Percentiles rank a stretch among this genome's conserved stretches.
Conservation (phyloP, 2,888 invertebrate genomes). For the Drosophila lacicola region DNA sequence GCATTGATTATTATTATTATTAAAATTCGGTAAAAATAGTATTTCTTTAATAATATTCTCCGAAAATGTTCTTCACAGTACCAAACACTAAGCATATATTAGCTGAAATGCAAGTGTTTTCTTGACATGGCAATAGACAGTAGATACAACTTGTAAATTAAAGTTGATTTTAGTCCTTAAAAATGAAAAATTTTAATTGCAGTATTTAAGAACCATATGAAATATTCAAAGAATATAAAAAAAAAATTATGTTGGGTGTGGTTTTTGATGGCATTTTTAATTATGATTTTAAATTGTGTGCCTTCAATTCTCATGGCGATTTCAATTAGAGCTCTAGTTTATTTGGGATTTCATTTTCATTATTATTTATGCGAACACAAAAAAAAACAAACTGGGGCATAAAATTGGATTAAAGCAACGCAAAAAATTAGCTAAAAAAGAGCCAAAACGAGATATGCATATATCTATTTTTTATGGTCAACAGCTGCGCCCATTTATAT, state of each 20-base stretch:
- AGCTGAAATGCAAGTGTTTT: no score
- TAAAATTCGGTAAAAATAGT: no score
- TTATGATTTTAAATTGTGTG: conserved; percentile 26
- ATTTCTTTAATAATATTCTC: no score
- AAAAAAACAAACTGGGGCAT: conserved; percentile 18
- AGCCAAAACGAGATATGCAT: conserved; percentile 19
- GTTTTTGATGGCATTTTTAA: conserved; percentile 24
- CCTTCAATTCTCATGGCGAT: conserved; percentile 27
- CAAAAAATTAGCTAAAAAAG: conserved; percentile 52
- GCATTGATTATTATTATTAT: no score
- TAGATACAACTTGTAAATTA: no score
- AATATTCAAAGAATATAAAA: neutral
- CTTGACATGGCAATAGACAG: no score
- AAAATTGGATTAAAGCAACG: conserved; percentile 34
- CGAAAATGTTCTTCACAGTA: no score
- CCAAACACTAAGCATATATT: no score
- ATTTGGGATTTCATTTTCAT: conserved; percentile 24
- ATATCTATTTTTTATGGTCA: conserved; percentile 3
- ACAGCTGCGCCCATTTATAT: conserved; percentile 21
- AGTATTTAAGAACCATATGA: neutral
- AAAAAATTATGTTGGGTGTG: conserved; percentile 1
- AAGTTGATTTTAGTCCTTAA: no score
- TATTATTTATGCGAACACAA: conserved; percentile 34
- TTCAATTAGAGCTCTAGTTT: conserved; percentile 32
- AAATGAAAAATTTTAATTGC: conserved; percentile 1